Evolutionary conservation across 2,888 invertebrate genomes (phyloP), one percentile per base, ranked within the genome.

Genomic region (Andrena trimmerana): DNA sequence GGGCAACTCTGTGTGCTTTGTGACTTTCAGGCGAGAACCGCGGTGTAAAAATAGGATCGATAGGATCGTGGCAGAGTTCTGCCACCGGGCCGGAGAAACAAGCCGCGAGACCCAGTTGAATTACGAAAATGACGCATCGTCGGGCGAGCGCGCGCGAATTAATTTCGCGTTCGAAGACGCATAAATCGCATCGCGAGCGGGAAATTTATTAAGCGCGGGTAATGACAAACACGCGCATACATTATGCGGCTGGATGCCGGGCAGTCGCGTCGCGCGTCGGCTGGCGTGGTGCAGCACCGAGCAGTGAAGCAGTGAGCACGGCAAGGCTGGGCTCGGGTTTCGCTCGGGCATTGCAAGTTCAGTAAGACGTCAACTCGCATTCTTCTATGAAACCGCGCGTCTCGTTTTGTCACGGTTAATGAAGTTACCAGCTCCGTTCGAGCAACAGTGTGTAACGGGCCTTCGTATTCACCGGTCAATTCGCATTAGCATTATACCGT

Each of bases 401-500:
- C 83, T 82, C 87, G 84, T 83, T 88, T 86, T 88, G 83, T 86
- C 88, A 86, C 81, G 84, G 78, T 86, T 86, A 88, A 88, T 88
- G 79, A 88, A 86, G 86, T 88, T 83, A 85, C 77, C 82, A 82
- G 69, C 75, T 69, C 80, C 54, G 75, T 63, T 74, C 81, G 78
- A 73, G 85, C 75, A 83, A 77, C 87, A 77, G 79, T 79, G 84
- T 83, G 78, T 85, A 86, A 86, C 88, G 81, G 85, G 75, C 86
- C 86, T 79, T 88, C 88, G 78, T 86, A 88, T 88, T 86, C 84
- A 84, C 74, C 82, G 86, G 85, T 88, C 88, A 88, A 86, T 88
- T 86, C 86, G 74, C 86, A 88, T 88, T 88, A 86, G 85, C 88
- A 88, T 88, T 88, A 85, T 87, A 88, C 87, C 69, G 78, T 88